Percentiles rank a stretch among this genome's conserved stretches.
Conservation (phyloP, 2,113 vertebrate species). For the Cacatua alba region DNA sequence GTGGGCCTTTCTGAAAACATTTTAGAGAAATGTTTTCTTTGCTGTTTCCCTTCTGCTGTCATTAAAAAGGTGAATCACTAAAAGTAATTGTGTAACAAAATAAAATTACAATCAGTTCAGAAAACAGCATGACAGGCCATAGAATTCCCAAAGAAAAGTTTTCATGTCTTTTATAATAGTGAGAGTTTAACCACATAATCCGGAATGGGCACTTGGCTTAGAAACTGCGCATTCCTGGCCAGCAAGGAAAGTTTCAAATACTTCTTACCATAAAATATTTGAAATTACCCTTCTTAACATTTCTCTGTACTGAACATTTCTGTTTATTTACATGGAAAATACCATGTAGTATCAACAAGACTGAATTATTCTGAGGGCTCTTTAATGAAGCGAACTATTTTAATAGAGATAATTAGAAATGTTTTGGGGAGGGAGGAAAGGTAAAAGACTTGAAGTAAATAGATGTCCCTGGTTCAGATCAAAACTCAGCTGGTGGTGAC, state of each 20-base stretch:
- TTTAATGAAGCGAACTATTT: neutral
- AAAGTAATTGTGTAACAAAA: neutral
- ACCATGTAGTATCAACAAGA: neutral
- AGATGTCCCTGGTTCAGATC: neutral
- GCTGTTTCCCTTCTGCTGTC: slow-evolving; percentile 51
- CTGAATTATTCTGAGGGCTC: neutral
- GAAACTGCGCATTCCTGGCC: neutral
- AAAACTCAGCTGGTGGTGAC: neutral
- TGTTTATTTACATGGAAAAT: neutral
- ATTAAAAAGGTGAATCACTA: slow-evolving; percentile 12
- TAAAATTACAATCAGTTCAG: neutral
- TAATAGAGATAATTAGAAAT: neutral
- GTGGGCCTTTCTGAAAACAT: slow-evolving; percentile 59
- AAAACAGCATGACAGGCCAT: neutral
- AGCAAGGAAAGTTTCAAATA: neutral
- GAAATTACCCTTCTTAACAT: neutral
- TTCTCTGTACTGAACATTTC: neutral
- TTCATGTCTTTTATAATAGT: neutral
- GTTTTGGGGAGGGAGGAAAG: neutral
- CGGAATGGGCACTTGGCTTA: slow-evolving; percentile 11
- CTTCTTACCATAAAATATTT: slow-evolving; percentile 26
- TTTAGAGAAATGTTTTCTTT: slow-evolving; percentile 61
- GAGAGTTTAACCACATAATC: neutral
- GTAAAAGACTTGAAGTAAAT: neutral
- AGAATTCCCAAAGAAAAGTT: neutral